A percentile compares a stretch with the other conserved stretches of the same genome.
phyloP scores from a whole-genome alignment of 2,888 invertebrate species.

The Isotomurus palustris region DNA sequence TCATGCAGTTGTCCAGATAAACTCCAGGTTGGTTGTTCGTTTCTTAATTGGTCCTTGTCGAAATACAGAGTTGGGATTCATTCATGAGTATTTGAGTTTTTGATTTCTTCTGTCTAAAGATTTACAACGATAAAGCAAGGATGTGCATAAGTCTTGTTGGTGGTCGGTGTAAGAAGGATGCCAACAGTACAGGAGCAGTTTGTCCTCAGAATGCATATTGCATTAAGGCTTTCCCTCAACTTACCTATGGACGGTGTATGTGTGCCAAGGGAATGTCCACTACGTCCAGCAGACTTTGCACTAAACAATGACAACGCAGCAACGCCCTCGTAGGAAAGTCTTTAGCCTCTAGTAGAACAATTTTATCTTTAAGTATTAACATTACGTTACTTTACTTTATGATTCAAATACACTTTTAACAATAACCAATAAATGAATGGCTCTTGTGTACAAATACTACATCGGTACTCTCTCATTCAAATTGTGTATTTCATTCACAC shows the following conservation, averaged over 20 bases:
- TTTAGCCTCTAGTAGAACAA: not conserved
- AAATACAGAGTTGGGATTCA: too few species aligned
- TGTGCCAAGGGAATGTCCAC: slow-evolving; percentile 15
- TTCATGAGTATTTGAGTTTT: too few species aligned
- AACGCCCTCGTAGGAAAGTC: not conserved
- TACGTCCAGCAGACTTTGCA: not conserved
- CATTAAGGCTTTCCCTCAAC: slow-evolving; percentile 28
- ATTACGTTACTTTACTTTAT: not conserved
- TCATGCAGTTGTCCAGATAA: slow-evolving; percentile 29
- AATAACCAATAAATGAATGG: too few species aligned
- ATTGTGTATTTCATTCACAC: not conserved
- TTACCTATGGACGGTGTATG: slow-evolving; percentile 33
- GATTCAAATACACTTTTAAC: too few species aligned
- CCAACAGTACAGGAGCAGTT: slow-evolving; percentile 18
- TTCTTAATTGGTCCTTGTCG: too few species aligned
- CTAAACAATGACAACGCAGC: not conserved
- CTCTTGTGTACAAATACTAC: too few species aligned
- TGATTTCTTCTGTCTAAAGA: too few species aligned
- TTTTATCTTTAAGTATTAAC: not conserved
- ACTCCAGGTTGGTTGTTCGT: too few species aligned
- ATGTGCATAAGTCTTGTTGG: slow-evolving; percentile 30
- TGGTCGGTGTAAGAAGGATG: slow-evolving; percentile 27
- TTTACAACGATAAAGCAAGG: slow-evolving; percentile 27
- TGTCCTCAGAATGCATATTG: slow-evolving; percentile 31
- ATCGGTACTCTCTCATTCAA: too few species aligned